Percentiles rank a stretch among this genome's conserved stretches.
Evolutionary conservation across 2,797 vertebrate genomes (phyloP).

Genomic region (Astyanax mexicanus): DNA sequence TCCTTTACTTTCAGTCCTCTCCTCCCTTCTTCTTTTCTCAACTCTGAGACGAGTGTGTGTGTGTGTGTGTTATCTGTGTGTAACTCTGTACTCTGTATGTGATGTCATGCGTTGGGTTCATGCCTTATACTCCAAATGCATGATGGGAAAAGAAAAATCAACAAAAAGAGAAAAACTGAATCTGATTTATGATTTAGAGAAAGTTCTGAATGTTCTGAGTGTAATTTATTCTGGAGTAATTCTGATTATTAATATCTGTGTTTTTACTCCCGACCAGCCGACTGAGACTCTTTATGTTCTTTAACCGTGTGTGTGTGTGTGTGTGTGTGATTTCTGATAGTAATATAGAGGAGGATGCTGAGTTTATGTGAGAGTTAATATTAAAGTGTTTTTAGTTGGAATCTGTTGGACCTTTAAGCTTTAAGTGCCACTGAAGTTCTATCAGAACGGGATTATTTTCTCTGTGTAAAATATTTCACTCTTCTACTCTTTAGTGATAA

Average conservation of each 20-base stretch:
- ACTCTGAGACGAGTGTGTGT: too few relatives aligned
- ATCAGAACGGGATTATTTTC: too few relatives aligned
- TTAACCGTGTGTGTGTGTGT: not conserved
- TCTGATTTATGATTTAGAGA: slow-evolving; percentile 59
- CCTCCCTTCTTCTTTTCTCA: not conserved
- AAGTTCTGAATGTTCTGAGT: slow-evolving; percentile 79
- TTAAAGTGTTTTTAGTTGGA: too few relatives aligned
- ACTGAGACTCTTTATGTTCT: slow-evolving; percentile 57
- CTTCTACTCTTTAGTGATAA: too few relatives aligned
- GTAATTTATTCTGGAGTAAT: slow-evolving; percentile 80
- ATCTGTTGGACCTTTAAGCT: too few relatives aligned
- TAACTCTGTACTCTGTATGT: slow-evolving; percentile 72
- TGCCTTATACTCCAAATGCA: slow-evolving; percentile 80
- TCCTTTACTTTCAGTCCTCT: slow-evolving; percentile 57
- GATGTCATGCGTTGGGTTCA: slow-evolving; percentile 78
- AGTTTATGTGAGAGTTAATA: too few relatives aligned
- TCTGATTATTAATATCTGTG: slow-evolving; percentile 64
- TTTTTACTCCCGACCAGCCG: slow-evolving; percentile 64
- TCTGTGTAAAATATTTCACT: too few relatives aligned
- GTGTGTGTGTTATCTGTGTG: slow-evolving; percentile 76
- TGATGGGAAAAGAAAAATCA: slow-evolving; percentile 58
- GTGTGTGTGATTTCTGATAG: too few relatives aligned
- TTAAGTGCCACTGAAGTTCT: too few relatives aligned
- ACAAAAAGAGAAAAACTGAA: slow-evolving; percentile 42
- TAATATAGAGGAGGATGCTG: too few relatives aligned